Base-by-base conservation (phyloP, 2,113 vertebrate genomes). In the Gavia stellata region DNA sequence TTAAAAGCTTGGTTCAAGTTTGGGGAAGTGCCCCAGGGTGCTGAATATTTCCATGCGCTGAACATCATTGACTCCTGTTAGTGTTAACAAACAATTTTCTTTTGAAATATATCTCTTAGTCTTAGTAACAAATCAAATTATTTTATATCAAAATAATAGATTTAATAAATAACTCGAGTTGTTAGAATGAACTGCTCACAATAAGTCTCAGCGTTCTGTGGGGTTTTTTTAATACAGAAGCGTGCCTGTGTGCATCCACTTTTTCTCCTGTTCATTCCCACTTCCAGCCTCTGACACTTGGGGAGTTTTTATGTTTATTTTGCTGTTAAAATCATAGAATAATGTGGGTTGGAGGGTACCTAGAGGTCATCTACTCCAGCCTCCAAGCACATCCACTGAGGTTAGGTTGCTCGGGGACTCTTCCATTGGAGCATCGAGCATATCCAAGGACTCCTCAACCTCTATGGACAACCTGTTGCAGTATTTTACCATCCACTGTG, bases 241-340 rank as follows among this genome's bases (percentile, higher is more conserved):
- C 5, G 0, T n/a, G 8, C 17, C 36, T 50, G 9, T 49, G 44
- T 25, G 1, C 19, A 18, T 49, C 28, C 4, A 3, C 13, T 47
- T 52, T 53, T 81, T 14, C 17, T 62, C n/a, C 52, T 45, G 17
- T 15, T 84, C 12, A 1, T 53, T 66, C 7, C 42, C 26, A 20
- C 15, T 45, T 81, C 56, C 56, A 42, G n/a, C 17, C 65, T 45
- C 17, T n/a, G 47, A 59, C 17, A 21, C 17, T 31, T 1, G 0
- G 7, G 18, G 56, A 14, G 12, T 28, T 74, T 36, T 71, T 50
- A 24, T 3, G 20, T 29, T 38, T 86, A 2, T 86, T 78, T 81
- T 90, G 11, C 38, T 84, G 25, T 63, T 75, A 33, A 81, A 81
- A 26, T 45, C 9, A 18, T 16, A 44, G 75, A 81, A 58, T 21